Conservation (phyloP, 1,140 invertebrate genomes). For the Sminthurides bifidus region DNA sequence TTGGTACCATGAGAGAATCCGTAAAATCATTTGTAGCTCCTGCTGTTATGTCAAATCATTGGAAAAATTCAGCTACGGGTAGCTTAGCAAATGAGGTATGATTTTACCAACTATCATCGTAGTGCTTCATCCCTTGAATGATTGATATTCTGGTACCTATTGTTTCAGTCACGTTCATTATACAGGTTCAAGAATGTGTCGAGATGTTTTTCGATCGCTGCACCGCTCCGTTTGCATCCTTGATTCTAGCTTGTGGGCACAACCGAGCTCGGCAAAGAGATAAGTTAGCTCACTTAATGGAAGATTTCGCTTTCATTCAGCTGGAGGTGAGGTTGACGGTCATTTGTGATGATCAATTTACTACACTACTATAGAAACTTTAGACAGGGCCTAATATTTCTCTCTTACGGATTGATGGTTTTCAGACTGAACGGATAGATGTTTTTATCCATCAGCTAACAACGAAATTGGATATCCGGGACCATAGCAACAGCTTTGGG, state of each 20-base stretch:
- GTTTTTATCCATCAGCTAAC: slow-evolving; percentile 61
- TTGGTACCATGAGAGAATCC: slow-evolving; percentile 72
- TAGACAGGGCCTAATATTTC: background rate
- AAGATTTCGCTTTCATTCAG: slow-evolving; percentile 81
- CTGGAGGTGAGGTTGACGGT: slow-evolving; percentile 57
- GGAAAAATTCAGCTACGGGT: slow-evolving; percentile 47
- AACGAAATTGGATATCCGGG: slow-evolving; percentile 52
- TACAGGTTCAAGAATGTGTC: slow-evolving; percentile 66
- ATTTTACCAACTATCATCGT: background rate
- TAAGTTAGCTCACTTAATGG: slow-evolving; percentile 75
- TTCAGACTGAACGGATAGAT: slow-evolving; percentile 80
- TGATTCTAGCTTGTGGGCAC: slow-evolving; percentile 86
- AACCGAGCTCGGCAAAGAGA: slow-evolving; percentile 88
- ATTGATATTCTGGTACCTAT: background rate
- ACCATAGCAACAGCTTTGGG: slow-evolving; percentile 76
- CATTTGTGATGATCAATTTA: background rate
- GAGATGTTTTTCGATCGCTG: slow-evolving; percentile 80
- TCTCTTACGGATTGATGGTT: slow-evolving; percentile 19
- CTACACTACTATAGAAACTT: background rate
- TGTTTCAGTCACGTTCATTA: background rate
- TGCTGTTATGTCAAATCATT: slow-evolving; percentile 53
- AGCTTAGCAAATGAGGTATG: slow-evolving; percentile 46
- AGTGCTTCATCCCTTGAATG: background rate
- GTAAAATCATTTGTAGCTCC: slow-evolving; percentile 76
- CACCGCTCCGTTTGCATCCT: slow-evolving; percentile 68